Evolutionary conservation across 2,888 invertebrate genomes (phyloP).

Genomic region (Parasteatoda lunata): DNA sequence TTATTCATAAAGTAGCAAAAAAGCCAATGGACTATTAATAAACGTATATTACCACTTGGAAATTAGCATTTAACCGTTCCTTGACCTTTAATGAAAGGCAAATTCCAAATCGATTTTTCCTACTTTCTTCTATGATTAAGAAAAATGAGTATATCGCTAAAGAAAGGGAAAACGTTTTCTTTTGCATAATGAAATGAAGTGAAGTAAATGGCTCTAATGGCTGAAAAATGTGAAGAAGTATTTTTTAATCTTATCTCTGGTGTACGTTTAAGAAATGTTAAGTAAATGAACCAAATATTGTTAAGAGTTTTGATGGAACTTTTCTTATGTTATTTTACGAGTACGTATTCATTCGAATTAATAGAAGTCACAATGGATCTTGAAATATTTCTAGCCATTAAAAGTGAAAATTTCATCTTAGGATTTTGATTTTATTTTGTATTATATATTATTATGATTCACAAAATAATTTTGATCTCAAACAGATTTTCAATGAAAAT

Average conservation of each 20-base stretch:
- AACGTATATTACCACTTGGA: neutral
- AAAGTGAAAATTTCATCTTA: no score
- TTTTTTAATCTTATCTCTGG: neutral
- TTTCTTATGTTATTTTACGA: no score
- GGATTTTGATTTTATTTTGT: no score
- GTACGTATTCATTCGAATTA: no score
- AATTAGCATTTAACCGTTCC: constrained; percentile 16
- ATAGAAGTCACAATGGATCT: no score
- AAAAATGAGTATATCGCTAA: neutral
- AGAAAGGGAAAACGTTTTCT: constrained; percentile 1
- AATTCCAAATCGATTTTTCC: neutral
- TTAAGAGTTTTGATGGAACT: no score
- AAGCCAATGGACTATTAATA: constrained; percentile 4
- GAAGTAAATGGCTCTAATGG: neutral
- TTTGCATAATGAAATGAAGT: constrained; percentile 1
- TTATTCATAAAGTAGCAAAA: neutral
- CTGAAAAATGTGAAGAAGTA: neutral
- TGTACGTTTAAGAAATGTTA: neutral
- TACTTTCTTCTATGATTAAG: constrained; percentile 2
- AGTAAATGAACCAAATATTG: no score
- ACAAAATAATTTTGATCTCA: no score
- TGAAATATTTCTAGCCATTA: no score
- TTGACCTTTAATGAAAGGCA: neutral
- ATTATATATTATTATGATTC: no score
- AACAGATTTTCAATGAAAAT: no score